A percentile compares a stretch with the other conserved stretches of the same genome.
These are phyloP conservation scores for Euzophera pinguis DNA, from an alignment of 2,888 invertebrate species.

Conservation along the genomic window DNA sequence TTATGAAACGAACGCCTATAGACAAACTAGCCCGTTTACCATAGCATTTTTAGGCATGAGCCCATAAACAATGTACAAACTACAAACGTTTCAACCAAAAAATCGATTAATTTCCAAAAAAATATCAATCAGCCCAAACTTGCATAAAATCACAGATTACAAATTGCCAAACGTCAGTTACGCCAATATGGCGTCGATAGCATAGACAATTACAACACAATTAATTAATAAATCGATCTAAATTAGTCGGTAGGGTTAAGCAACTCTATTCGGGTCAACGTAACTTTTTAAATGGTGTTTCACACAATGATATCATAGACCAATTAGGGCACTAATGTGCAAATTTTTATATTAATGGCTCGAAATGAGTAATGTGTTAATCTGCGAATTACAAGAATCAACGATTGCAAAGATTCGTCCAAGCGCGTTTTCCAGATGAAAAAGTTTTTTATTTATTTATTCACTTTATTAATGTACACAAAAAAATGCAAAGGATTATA, in stretches of 20 bases:
- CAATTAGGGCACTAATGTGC: not conserved
- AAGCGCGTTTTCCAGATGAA: no score
- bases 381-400: no score
- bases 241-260: conserved; percentile 25
- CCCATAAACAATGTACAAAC: no score
- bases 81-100: not conserved
- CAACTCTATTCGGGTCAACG: conserved; percentile 21
- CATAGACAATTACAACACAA: conserved; percentile 11
- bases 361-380: not conserved
- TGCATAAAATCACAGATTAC: conserved; percentile 4
- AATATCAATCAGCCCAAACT: not conserved
- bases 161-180: conserved; percentile 8
- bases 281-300: conserved; percentile 16
- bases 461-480: no score
- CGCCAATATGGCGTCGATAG: conserved; percentile 8
- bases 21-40: no score
- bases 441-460: no score
- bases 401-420: no score
- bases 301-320: conserved; percentile 19
- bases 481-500: no score
- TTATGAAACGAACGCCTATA: no score
- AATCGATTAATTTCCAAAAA: not conserved
- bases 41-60: no score
- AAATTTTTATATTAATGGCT: not conserved
- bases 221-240: conserved; percentile 23